Evolutionary conservation across 2,113 vertebrate genomes (phyloP), one percentile per base, ranked within the genome.

Genomic region (Andinoacara biseriatus): DNA sequence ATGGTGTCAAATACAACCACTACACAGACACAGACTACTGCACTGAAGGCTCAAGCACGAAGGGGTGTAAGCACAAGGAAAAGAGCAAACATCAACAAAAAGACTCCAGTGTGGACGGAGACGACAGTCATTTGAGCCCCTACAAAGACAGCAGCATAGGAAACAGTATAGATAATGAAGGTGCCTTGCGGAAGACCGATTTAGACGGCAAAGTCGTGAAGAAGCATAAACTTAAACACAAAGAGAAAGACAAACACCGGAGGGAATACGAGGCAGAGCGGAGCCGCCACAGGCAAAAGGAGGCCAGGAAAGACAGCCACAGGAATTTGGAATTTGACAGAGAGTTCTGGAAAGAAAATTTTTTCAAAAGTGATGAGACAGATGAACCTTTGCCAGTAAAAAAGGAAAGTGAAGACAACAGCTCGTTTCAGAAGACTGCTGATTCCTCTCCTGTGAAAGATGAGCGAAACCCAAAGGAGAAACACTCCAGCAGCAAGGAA

Each of bases 301-400:
- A 98, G 31, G 92, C 88, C 80, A 90, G 91, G 87, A 99, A 97
- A 95, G 98, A 98, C 3, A 74, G 95, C 65, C 97, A 97, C 93
- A 97, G 97, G 93, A 98, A 97, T 94, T 77, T 97, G 83, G 98
- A 99, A 90, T 99, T 99, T 94, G 98, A 99, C 94, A 95, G 98
- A 92, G 98, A 99, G 94, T 99, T 99, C 94, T 99, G 98, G 98
- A 99, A 99, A 93, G 98, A 99, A 60, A 99, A 99, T 86, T 99
- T 99, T 92, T 99, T 99, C 95, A 99, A 99, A 96, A 99, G 96
- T 87, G 98, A 99, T 93, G 98, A 99, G 91, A 96, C 95, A 2
- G 97, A 98, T 80, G 98, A 99, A 67, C 72, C 63, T 0, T 86
- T 94, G 82, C 91, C 95, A 88, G 85, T 78, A 40, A 97, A 93